Percentiles rank a stretch among this genome's conserved stretches.
These are phyloP conservation scores for Neomorphus geoffroyi DNA, from an alignment of 2,797 vertebrate genomes.

Conservation along the genomic window DNA sequence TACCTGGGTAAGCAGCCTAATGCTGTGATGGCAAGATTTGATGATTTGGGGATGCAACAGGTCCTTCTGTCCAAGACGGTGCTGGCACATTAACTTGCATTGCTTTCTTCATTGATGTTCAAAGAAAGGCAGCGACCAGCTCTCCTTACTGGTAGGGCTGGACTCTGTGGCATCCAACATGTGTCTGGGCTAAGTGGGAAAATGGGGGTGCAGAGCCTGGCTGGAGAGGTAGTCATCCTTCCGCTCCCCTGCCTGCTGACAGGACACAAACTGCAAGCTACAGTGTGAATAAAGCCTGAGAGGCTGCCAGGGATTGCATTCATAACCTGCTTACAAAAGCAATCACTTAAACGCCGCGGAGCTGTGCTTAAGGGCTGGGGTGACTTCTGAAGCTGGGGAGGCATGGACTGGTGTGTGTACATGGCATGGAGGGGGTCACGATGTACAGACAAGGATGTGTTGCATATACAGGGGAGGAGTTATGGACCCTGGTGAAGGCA, in stretches of 20 bases:
- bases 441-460: rapidly evolving
- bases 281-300: background rate
- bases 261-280: background rate
- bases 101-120: background rate
- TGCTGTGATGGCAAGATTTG: background rate
- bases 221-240: background rate
- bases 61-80: background rate
- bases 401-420: no score
- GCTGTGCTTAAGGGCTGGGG: background rate
- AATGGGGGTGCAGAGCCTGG: background rate
- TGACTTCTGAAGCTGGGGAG: background rate
- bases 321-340: background rate
- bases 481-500: background rate
- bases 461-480: background rate
- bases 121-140: background rate
- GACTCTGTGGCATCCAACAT: background rate
- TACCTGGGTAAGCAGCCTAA: background rate
- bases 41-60: background rate
- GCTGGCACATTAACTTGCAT: background rate
- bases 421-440: no score
- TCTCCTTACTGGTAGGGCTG: background rate
- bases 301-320: background rate
- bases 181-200: background rate
- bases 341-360: background rate
- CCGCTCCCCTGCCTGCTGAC: background rate